Conservation (phyloP, 2,888 invertebrate genomes). For the Empis livida region DNA sequence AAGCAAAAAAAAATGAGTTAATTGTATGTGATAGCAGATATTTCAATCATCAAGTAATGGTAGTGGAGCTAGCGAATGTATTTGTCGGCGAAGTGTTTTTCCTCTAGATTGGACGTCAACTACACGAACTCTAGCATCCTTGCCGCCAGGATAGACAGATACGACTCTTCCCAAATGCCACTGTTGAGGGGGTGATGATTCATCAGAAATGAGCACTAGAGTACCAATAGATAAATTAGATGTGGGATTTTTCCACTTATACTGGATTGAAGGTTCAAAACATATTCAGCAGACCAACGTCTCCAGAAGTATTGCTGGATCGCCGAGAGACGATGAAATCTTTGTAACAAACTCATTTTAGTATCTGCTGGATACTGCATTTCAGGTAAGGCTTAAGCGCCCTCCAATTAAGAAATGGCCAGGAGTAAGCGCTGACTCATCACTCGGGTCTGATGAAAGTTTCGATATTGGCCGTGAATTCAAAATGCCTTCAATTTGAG, state of each 20-base stretch:
- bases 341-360: neutral
- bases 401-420: constrained; percentile 8
- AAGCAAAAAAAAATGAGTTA: no score
- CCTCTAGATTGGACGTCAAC: neutral
- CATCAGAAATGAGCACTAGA: neutral
- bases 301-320: neutral
- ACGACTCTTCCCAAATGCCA: neutral
- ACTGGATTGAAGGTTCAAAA: neutral
- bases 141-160: neutral
- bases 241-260: neutral
- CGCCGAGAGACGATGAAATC: neutral
- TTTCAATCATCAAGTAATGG: neutral
- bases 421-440: constrained; percentile 6
- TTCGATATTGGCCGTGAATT: neutral
- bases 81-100: neutral
- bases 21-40: no score
- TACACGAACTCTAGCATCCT: neutral
- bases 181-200: neutral
- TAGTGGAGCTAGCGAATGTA: neutral
- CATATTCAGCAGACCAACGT: neutral
- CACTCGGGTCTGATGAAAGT: constrained; percentile 3
- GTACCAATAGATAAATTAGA: neutral
- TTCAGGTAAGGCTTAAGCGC: constrained; percentile 1
- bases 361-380: neutral
- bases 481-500: neutral